Percentiles rank a stretch among this genome's conserved stretches.
phyloP scores from a whole-genome alignment of 1,140 invertebrate genomes.

The Drosophila setifemur region DNA sequence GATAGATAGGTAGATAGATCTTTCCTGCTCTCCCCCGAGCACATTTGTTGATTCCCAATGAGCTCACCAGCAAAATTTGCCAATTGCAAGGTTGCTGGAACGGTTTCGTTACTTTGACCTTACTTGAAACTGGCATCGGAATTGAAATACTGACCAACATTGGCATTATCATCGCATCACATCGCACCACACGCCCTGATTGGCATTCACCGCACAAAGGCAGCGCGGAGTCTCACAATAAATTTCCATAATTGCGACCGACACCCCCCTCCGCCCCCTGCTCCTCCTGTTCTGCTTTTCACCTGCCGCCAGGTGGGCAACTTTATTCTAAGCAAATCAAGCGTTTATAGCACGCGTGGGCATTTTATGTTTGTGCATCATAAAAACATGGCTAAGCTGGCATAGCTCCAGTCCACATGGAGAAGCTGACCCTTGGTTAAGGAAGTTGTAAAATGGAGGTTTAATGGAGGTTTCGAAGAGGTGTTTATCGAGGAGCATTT shows the following conservation, averaged over 20 bases:
- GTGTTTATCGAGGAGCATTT: too few relatives aligned
- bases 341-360: constrained; percentile 57
- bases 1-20: constrained; percentile 17
- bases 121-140: constrained; percentile 48
- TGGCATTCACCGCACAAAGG: constrained; percentile 55
- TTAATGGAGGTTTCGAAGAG: background rate
- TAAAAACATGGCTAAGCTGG: constrained; percentile 27
- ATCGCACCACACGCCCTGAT: constrained; percentile 57
- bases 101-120: constrained; percentile 4
- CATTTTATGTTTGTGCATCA: constrained; percentile 44
- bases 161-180: constrained; percentile 30
- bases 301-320: constrained; percentile 5
- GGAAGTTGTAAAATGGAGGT: constrained; percentile 6
- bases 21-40: background rate
- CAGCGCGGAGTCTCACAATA: constrained; percentile 62
- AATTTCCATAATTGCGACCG: constrained; percentile 75
- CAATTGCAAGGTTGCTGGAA: constrained; percentile 38
- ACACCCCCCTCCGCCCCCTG: background rate
- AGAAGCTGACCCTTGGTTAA: constrained; percentile 14
- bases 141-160: constrained; percentile 43
- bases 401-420: too few relatives aligned
- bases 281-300: background rate
- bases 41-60: constrained; percentile 29
- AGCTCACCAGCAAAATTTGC: constrained; percentile 33
- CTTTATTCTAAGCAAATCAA: constrained; percentile 67